These are phyloP conservation scores for Schizotus pectinicornis DNA, from an alignment of 2,888 invertebrate species.

Conservation along the genomic window DNA sequence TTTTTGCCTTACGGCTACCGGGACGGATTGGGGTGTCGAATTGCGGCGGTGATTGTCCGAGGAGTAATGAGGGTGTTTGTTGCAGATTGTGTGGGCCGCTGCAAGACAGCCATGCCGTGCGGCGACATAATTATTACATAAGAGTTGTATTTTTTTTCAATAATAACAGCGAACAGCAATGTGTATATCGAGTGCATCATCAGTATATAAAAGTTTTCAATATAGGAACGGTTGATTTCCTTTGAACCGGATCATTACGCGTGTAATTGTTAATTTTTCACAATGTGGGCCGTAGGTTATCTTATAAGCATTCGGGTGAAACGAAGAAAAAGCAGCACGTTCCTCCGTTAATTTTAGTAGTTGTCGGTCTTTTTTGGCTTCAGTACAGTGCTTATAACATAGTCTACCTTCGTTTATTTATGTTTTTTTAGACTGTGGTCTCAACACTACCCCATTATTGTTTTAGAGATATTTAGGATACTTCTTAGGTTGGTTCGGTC, in stretches of 20 bases:
- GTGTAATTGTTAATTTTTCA: slow-evolving; percentile 30
- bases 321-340: slow-evolving; percentile 23
- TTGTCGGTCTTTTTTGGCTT: slow-evolving; percentile 16
- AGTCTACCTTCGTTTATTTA: slow-evolving; percentile 42
- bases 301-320: slow-evolving; percentile 45
- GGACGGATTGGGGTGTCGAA: background rate
- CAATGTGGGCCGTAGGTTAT: slow-evolving; percentile 45
- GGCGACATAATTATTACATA: slow-evolving; percentile 52
- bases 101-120: slow-evolving; percentile 57
- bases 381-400: slow-evolving; percentile 42
- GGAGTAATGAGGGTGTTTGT: slow-evolving; percentile 37
- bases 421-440: slow-evolving; percentile 52
- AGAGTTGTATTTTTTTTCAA: slow-evolving; percentile 56
- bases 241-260: slow-evolving; percentile 21
- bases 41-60: no score
- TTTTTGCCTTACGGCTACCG: slow-evolving; percentile 1
- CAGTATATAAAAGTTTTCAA: slow-evolving; percentile 46
- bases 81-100: slow-evolving; percentile 58
- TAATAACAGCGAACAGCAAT: slow-evolving; percentile 59
- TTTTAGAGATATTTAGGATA: slow-evolving; percentile 51
- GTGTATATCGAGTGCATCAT: slow-evolving; percentile 57
- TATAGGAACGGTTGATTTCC: slow-evolving; percentile 46
- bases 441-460: slow-evolving; percentile 46
- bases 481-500: slow-evolving; percentile 42
- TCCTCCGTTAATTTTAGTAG: slow-evolving; percentile 21